A percentile compares a stretch with the other conserved stretches of the same genome.
phyloP scores from a whole-genome alignment of 2,797 vertebrate species.

The Bovichtus variegatus region DNA sequence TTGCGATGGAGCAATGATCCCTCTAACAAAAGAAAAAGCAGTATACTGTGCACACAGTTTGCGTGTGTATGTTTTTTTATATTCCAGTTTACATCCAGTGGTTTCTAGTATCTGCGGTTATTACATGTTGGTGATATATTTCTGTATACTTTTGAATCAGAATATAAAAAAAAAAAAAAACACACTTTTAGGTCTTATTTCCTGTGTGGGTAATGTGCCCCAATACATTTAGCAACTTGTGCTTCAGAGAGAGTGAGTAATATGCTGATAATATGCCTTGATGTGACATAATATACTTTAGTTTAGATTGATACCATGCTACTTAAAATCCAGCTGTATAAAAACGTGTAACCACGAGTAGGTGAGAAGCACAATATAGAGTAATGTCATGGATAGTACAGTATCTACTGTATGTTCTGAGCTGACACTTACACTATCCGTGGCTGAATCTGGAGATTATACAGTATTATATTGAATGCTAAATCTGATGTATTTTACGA shows the following conservation, averaged over 20 bases:
- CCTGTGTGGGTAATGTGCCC: neutral
- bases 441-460: conserved; percentile 23
- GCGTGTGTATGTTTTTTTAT: conserved; percentile 15
- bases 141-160: neutral
- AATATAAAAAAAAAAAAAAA: neutral
- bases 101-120: conserved; percentile 5
- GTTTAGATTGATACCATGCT: conserved; percentile 6
- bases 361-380: neutral
- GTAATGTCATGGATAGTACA: conserved; percentile 25
- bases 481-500: conserved; percentile 68
- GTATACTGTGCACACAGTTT: conserved; percentile 35
- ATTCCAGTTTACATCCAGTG: neutral
- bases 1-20: conserved; percentile 61
- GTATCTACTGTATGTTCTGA: conserved; percentile 8
- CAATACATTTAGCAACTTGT: conserved; percentile 3
- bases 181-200: neutral
- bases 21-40: conserved; percentile 8
- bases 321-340: neutral
- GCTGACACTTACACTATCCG: conserved; percentile 34
- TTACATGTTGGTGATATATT: conserved; percentile 15
- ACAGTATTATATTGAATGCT: conserved; percentile 41
- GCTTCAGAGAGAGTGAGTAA: neutral
- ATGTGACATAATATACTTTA: conserved; percentile 4
- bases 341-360: neutral
- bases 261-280: neutral